Base-by-base conservation (phyloP, 53 echinoderm and acorn worm species). In the Mesocentrotus franciscanus region DNA sequence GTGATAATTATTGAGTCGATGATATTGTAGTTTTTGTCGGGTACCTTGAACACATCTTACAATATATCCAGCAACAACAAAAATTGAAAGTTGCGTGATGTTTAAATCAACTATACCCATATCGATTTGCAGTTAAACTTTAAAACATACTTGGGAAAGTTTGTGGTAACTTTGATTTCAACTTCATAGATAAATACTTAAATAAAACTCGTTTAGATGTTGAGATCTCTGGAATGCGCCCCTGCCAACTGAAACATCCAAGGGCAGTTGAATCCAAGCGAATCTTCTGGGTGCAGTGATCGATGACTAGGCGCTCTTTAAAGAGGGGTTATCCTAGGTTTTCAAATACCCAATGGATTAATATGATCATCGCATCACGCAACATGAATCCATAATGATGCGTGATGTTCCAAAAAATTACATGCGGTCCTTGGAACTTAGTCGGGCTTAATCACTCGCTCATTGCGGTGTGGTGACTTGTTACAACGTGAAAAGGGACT, bases 371-470 rank as follows among this genome's bases (percentile, higher is more conserved):
- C 64, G 7, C 64, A 64, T 64, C 81, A 36, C 18, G 59, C 56
- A 29, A 87, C 34, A 58, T 87, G n/a, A 55, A 87, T 87, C 87
- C 58, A n/a, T 87, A 6, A 9, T 56, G 56, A 87, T 56, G 87
- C 87, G 34, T 87, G n/a, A 87, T 87, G 87, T 27, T 87, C 87
- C 58, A 87, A 87, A 61, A 61, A 87, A 87, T 87, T 87, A 87
- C 13, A 58, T 58, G 14, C 11, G 8, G 87, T 56, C 87, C 58
- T 87, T 87, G 27, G 87, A 85, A 85, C 22, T 1, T 24, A 20
- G 56, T 85, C 85, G 9, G 58, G 26, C 8, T n/a, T n/a, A 87
- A 87, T 56, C 26, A 58, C 24, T 87, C 56, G 59, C 87, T 57
- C 58, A 87, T n/a, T 58, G 42, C 29, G 64, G 18, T 81, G 10